Conservation (phyloP, 2,797 vertebrate species). For the Myotis pilosus region DNA sequence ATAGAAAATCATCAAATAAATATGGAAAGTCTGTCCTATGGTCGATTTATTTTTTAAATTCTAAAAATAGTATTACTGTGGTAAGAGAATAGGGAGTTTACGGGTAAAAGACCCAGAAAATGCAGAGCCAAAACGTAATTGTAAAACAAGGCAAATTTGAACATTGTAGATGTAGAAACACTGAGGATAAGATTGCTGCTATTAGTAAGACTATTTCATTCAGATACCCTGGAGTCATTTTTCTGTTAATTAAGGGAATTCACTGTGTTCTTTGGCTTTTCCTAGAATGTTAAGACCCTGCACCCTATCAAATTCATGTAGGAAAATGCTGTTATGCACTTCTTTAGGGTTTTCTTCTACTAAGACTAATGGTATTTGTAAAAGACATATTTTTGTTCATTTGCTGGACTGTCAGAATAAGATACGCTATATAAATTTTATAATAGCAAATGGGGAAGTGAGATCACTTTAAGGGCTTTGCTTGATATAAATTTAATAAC, state of each 20-base stretch:
- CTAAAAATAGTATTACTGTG: background rate
- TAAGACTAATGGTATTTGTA: background rate
- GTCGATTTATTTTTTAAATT: background rate
- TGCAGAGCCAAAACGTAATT: background rate
- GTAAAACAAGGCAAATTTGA: background rate
- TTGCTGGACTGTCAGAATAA: background rate
- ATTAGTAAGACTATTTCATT: background rate
- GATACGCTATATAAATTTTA: background rate
- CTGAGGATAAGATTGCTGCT: background rate
- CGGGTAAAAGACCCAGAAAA: background rate
- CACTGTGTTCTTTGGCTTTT: background rate
- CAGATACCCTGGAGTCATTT: background rate
- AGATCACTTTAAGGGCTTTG: background rate
- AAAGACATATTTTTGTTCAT: constrained; percentile 24
- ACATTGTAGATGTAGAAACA: background rate
- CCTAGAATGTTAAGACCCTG: background rate
- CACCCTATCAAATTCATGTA: background rate
- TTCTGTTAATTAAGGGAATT: background rate
- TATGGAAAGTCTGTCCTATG: background rate
- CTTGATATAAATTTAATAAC: constrained; percentile 25
- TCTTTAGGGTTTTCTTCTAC: background rate
- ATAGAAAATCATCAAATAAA: constrained; percentile 2
- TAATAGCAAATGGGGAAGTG: background rate
- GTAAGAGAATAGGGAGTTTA: background rate
- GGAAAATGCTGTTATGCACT: background rate